phyloP scores from a whole-genome alignment of 2,113 vertebrate genomes.

The Takifugu flavidus region DNA sequence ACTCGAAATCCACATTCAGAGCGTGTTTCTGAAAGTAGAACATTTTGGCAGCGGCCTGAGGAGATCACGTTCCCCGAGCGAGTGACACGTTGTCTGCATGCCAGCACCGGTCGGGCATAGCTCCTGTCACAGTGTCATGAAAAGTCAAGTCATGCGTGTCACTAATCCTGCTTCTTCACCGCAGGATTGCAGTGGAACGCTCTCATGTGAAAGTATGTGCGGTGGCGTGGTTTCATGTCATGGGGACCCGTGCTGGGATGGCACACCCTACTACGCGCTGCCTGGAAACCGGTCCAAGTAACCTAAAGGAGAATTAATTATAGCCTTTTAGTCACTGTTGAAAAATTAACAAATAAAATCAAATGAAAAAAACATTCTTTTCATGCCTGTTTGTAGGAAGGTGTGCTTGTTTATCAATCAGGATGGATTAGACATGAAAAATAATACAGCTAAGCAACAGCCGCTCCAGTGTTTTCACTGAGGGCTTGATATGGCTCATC shows the following conservation, averaged over 20 bases:
- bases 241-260: conserved; percentile 3
- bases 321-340: too few relatives aligned
- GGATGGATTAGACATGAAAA: background rate
- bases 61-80: conserved; percentile 1
- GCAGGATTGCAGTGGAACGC: conserved; percentile 10
- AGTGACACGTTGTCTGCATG: background rate
- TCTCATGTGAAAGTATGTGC: conserved; percentile 35
- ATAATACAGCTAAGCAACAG: conserved; percentile 58
- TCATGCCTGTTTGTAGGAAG: too few relatives aligned
- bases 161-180: conserved; percentile 24
- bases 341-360: too few relatives aligned
- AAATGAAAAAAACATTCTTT: too few relatives aligned
- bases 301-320: too few relatives aligned
- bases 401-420: conserved; percentile 54
- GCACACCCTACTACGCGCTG: background rate
- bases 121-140: conserved; percentile 1
- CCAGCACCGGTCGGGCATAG: conserved; percentile 2
- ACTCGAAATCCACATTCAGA: too few relatives aligned
- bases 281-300: too few relatives aligned
- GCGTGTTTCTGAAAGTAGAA: conserved; percentile 8
- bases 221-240: conserved; percentile 5
- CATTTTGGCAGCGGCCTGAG: background rate
- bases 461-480: conserved; percentile 26
- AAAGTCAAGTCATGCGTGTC: conserved; percentile 10
- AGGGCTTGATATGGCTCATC: background rate